Conservation (phyloP, 2,888 invertebrate species). For the Lucinisca nassula region DNA sequence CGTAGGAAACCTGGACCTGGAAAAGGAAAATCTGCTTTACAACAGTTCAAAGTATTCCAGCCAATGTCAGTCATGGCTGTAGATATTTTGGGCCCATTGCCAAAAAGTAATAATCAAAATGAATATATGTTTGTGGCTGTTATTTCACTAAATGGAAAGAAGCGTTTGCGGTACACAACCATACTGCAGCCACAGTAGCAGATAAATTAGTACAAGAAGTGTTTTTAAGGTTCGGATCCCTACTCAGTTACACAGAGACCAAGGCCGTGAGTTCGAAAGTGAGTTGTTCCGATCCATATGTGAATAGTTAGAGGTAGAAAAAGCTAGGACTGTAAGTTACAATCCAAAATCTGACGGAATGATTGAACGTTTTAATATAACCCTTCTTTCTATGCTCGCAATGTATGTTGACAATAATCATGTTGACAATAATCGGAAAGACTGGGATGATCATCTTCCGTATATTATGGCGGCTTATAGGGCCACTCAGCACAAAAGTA, state of each 20-base stretch:
- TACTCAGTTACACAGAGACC: not conserved
- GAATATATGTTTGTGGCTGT: no score
- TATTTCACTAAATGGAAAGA: no score
- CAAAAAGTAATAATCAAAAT: no score
- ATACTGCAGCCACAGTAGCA: no score
- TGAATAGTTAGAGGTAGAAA: not conserved
- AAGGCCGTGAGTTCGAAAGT: no score
- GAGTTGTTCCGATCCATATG: not conserved
- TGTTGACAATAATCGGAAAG: slow-evolving; percentile 37
- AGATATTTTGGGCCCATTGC: no score
- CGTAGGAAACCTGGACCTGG: no score
- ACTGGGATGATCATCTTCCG: slow-evolving; percentile 59
- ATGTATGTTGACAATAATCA: slow-evolving; percentile 12
- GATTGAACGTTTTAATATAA: not conserved
- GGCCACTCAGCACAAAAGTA: slow-evolving; percentile 44
- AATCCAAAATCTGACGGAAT: not conserved
- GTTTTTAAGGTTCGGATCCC: not conserved
- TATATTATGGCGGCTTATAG: slow-evolving; percentile 58
- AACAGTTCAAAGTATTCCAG: no score
- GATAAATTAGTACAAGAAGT: not conserved
- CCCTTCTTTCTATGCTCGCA: not conserved
- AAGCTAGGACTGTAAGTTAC: not conserved
- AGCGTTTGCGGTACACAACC: no score
- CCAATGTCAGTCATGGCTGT: no score
- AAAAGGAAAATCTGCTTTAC: no score